phyloP scores from a whole-genome alignment of 2,797 vertebrate genomes.

The Trematomus bernacchii region DNA sequence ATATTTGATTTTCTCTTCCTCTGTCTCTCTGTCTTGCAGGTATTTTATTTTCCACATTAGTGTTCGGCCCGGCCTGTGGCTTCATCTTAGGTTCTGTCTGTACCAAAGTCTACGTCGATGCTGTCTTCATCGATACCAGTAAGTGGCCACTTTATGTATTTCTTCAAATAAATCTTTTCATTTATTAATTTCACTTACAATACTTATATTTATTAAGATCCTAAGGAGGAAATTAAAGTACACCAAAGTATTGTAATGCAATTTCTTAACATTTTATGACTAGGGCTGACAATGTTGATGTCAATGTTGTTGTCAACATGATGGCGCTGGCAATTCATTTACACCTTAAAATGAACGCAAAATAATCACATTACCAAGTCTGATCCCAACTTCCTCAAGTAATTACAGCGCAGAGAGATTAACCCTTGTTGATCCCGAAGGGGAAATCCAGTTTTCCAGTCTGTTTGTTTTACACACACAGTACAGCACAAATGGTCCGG shows the following conservation, averaged over 20 bases:
- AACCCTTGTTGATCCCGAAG: too few species aligned
- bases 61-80: slow-evolving; percentile 98
- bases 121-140: slow-evolving; percentile 98
- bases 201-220: background rate
- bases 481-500: too few species aligned
- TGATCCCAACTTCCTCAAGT: too few species aligned
- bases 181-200: background rate
- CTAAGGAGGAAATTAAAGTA: background rate
- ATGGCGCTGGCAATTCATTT: too few species aligned
- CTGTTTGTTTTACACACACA: too few species aligned
- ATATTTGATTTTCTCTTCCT: slow-evolving; percentile 29
- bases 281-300: too few species aligned
- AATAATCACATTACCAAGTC: too few species aligned
- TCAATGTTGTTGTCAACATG: too few species aligned
- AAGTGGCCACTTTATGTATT: slow-evolving; percentile 71
- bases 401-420: too few species aligned
- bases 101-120: slow-evolving; percentile 99
- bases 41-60: slow-evolving; percentile 98
- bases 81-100: slow-evolving; percentile 99
- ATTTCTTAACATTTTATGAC: too few species aligned
- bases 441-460: too few species aligned
- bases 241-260: background rate
- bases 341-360: too few species aligned
- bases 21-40: slow-evolving; percentile 81
- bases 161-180: background rate